Evolutionary conservation across 2,113 vertebrate species (phyloP).

Genomic region (Ochotona princeps): DNA sequence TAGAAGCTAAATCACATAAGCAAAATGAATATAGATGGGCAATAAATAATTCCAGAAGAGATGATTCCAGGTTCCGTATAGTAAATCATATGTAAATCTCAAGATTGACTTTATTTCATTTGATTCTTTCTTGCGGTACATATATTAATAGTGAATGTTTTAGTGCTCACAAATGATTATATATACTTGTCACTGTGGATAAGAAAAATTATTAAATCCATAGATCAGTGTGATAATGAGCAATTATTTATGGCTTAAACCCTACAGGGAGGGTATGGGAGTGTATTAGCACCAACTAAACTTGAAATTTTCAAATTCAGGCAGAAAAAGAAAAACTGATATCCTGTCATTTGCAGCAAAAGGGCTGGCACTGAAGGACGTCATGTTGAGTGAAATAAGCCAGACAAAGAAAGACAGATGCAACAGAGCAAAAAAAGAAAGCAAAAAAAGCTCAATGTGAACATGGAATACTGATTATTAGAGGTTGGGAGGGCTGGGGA

Average conservation of each 20-base stretch:
- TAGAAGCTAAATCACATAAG: constrained; percentile 27
- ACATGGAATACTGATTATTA: no score
- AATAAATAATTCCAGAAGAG: constrained; percentile 39
- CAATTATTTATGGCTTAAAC: constrained; percentile 17
- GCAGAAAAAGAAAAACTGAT: no score
- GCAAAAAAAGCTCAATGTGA: no score
- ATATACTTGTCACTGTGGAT: background rate
- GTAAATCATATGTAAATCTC: constrained; percentile 2
- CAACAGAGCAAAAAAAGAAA: no score
- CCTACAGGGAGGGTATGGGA: background rate
- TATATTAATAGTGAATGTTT: constrained; percentile 48
- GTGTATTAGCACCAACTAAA: background rate
- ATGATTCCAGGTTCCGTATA: background rate
- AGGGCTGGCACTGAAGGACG: no score
- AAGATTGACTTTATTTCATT: background rate
- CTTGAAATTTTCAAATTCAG: constrained; percentile 14
- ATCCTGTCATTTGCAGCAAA: no score
- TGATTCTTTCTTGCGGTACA: constrained; percentile 13
- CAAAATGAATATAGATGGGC: constrained; percentile 1
- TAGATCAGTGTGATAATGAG: background rate
- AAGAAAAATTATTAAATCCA: constrained; percentile 45
- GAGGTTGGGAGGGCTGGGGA: no score
- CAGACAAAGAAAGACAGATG: no score
- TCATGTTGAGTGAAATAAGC: no score
- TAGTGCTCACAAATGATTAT: constrained; percentile 21